Evolutionary conservation across 2,113 vertebrate species (phyloP), one percentile per base, ranked within the genome.

Genomic region (Caranx ignobilis): DNA sequence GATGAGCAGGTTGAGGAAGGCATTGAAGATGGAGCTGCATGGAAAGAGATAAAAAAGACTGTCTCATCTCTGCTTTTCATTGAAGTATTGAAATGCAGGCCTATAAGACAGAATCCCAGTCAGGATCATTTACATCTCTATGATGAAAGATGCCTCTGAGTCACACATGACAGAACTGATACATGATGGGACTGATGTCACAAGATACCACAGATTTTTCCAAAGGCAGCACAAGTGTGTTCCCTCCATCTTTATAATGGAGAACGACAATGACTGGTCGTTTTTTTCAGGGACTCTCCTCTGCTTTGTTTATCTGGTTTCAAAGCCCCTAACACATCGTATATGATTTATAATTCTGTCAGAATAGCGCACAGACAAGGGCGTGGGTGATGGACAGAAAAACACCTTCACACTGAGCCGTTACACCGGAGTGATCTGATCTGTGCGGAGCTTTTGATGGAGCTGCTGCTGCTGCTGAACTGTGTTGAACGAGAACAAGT

Each of bases 1-100:
- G 93, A 96, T 95, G 91, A 98, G 92, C 86, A 99, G 96, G 94
- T 96, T 97, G 91, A 98, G 95, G 92, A 97, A 97, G 71, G 97
- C 96, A 2, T 95, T 96, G 91, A 98, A 97, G 88, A 97, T 95
- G 89, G 97, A 96, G 93, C 97, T 98, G 95, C 50, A 71, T 73
- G 72, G 21, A 91, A 57, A 47, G 5, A 6, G 8, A 15, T 12
- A 4, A 74, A 66, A 62, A 66, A 63, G 85, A 11, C 0, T 32
- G 15, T n/a, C 5, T 18, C 19, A 19, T 48, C 31, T 45, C 35
- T 41, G 43, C 37, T 55, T 32, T 1, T 3, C 34, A 39, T 32
- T 11, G 4, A 31, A 54, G 21, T 3, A 13, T 43, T 41, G 11
- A n/a, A n/a, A 7, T 32, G 39, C 2, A 5, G 55, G 35, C 54